Conservation (phyloP, 2,888 invertebrate species). For the Metopia argyrocephala region DNA sequence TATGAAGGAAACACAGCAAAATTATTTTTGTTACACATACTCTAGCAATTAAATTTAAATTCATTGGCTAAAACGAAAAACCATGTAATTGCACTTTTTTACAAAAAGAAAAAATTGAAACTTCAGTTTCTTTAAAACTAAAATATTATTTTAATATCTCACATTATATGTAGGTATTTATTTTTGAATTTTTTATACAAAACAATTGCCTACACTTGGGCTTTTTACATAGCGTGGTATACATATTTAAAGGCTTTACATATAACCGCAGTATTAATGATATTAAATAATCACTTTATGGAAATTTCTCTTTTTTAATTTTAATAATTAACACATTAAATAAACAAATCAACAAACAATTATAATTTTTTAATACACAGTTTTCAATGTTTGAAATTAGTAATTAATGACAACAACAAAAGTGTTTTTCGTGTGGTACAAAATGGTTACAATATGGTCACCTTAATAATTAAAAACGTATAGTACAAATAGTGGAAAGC, state of each 20-base stretch:
- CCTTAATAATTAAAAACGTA: constrained; percentile 14
- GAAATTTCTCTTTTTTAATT: neutral
- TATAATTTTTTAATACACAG: neutral
- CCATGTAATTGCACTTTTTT: no score
- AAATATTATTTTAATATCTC: no score
- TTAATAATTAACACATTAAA: constrained; percentile 18
- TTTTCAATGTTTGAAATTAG: constrained; percentile 12
- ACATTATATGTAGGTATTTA: no score
- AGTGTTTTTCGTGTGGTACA: neutral
- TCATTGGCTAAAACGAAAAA: no score
- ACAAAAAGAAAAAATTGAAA: no score
- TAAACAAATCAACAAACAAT: constrained; percentile 34
- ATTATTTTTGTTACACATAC: no score
- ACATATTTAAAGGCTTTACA: no score
- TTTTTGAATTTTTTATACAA: no score
- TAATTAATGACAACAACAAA: constrained; percentile 25
- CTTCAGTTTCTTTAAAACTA: no score
- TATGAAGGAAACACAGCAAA: neutral
- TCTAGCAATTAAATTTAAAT: no score
- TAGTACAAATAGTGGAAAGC: neutral
- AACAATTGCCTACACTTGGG: neutral
- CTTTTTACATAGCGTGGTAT: constrained; percentile 1
- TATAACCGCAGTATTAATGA: no score
- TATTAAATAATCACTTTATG: constrained; percentile 10
- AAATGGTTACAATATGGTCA: constrained; percentile 22